Evolutionary conservation across 2,113 vertebrate genomes (phyloP).

Genomic region (Planiliza haematocheilus): DNA sequence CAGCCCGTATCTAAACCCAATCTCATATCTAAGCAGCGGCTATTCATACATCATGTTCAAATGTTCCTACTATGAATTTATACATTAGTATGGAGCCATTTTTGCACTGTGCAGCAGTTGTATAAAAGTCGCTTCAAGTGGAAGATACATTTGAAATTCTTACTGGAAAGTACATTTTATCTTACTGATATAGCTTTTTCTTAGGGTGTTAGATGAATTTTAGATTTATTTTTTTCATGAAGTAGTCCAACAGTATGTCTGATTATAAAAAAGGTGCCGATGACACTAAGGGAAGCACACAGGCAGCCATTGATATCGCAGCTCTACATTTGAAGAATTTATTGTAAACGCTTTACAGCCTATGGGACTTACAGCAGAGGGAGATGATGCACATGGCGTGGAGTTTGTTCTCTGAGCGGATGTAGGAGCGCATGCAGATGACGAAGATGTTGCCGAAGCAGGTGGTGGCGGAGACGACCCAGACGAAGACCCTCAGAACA

Average conservation of each 20-base stretch:
- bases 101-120: no score
- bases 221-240: constrained; percentile 25
- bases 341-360: no score
- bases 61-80: background rate
- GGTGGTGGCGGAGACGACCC: constrained; percentile 96
- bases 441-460: constrained; percentile 98
- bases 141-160: no score
- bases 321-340: no score
- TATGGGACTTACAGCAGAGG: constrained; percentile 91
- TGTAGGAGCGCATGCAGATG: constrained; percentile 95
- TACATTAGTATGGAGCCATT: background rate
- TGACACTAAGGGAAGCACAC: no score
- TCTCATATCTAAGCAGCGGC: background rate
- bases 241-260: background rate
- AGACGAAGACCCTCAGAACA: constrained; percentile 95
- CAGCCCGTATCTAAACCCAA: background rate
- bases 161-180: background rate
- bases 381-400: constrained; percentile 96
- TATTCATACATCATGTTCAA: background rate
- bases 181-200: background rate
- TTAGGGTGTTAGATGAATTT: no score
- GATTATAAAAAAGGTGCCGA: constrained; percentile 13
- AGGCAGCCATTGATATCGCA: no score
- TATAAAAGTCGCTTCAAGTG: no score
- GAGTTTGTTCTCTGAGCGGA: constrained; percentile 95